A percentile compares a stretch with the other conserved stretches of the same genome.
Conservation (phyloP, 2,888 invertebrate genomes). For the Seira musarum region DNA sequence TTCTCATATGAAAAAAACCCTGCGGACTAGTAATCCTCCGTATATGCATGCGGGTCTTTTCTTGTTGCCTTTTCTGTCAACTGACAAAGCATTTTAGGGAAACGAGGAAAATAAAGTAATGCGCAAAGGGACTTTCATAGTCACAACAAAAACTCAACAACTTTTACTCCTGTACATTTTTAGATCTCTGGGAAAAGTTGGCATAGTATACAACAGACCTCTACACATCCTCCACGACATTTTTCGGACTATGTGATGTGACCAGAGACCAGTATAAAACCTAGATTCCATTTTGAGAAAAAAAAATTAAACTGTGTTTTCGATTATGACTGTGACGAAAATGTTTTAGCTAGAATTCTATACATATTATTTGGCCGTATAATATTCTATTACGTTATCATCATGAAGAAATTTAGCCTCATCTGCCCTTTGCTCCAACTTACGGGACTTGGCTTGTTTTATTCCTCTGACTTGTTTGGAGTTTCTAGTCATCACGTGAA, state of each 20-base stretch:
- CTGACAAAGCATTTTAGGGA: constrained; percentile 8
- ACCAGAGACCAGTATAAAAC: neutral
- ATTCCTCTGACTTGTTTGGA: neutral
- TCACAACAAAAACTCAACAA: neutral
- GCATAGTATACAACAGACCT: too few relatives aligned
- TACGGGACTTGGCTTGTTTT: neutral
- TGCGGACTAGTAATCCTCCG: constrained; percentile 24
- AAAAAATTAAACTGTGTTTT: neutral
- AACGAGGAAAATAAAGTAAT: neutral
- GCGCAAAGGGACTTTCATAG: neutral
- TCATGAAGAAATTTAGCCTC: neutral
- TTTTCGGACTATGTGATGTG: neutral
- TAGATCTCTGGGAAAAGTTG: neutral
- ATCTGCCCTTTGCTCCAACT: neutral
- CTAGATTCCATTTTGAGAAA: neutral
- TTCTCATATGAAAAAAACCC: constrained; percentile 1
- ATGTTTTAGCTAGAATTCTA: too few relatives aligned
- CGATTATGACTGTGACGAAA: neutral
- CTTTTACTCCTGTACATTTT: neutral
- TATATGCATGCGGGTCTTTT: constrained; percentile 10
- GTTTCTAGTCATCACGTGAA: neutral
- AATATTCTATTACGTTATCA: neutral
- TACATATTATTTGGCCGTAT: too few relatives aligned
- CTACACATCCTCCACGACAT: neutral
- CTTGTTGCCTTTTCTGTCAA: constrained; percentile 16